phyloP scores from a whole-genome alignment of 2,888 invertebrate species.

The Leptinotarsa tumamoca region DNA sequence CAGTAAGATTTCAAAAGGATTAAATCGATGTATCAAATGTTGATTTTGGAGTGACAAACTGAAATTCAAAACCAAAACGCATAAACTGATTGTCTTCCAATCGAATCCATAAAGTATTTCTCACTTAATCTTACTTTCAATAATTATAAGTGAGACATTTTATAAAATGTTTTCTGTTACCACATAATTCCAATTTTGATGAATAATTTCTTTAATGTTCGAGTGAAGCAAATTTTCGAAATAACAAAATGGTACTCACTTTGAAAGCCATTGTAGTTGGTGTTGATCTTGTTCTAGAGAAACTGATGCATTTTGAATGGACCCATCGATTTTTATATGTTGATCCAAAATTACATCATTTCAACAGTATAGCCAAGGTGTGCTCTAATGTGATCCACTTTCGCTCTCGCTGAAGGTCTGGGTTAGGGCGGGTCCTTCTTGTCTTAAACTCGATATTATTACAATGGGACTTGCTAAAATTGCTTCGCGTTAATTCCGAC shows the following conservation, averaged over 20 bases:
- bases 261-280: conserved; percentile 59
- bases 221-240: not conserved
- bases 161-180: too few relatives aligned
- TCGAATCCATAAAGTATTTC: too few relatives aligned
- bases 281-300: conserved; percentile 47
- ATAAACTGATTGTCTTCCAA: too few relatives aligned
- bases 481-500: not conserved
- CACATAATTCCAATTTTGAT: too few relatives aligned
- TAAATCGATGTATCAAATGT: too few relatives aligned
- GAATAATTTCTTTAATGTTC: not conserved
- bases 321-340: conserved; percentile 56
- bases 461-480: conserved; percentile 26
- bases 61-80: too few relatives aligned
- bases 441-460: conserved; percentile 33
- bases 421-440: conserved; percentile 58
- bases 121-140: too few relatives aligned
- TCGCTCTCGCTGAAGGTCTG: conserved; percentile 64
- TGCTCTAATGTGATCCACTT: conserved; percentile 59
- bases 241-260: conserved; percentile 53
- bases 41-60: too few relatives aligned
- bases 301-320: conserved; percentile 56
- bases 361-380: conserved; percentile 40
- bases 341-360: conserved; percentile 51
- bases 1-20: too few relatives aligned
- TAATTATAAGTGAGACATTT: too few relatives aligned